A percentile compares a stretch with the other conserved stretches of the same genome.
Evolutionary conservation across 1,140 invertebrate species (phyloP).

Genomic region (Neodiprion lecontei): DNA sequence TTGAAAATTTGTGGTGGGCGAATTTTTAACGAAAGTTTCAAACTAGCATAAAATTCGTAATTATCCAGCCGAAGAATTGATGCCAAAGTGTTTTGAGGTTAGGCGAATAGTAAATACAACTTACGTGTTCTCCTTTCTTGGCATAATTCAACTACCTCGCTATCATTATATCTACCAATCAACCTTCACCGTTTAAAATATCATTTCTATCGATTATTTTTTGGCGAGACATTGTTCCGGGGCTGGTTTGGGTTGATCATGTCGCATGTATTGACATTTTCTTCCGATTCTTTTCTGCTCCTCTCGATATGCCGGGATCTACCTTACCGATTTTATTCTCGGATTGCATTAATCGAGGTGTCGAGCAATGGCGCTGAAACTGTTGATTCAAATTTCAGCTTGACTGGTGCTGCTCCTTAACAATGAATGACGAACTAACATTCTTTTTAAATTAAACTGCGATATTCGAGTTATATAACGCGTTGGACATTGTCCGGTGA

Average conservation of each 20-base stretch:
- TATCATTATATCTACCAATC: constrained; percentile 19
- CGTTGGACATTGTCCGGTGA: too few species aligned
- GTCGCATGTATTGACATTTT: background rate
- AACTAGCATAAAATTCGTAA: constrained; percentile 21
- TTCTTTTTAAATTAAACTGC: too few species aligned
- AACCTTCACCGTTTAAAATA: background rate
- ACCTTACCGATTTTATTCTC: too few species aligned
- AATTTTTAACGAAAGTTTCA: constrained; percentile 15
- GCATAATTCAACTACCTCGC: constrained; percentile 51
- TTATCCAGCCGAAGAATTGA: background rate
- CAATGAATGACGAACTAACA: too few species aligned
- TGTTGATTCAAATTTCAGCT: too few species aligned
- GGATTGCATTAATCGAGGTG: too few species aligned
- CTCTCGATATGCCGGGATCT: background rate
- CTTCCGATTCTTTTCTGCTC: background rate
- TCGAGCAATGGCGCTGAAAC: too few species aligned
- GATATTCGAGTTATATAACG: too few species aligned
- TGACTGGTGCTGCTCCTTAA: too few species aligned
- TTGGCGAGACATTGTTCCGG: background rate
- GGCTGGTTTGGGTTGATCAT: background rate
- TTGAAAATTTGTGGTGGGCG: background rate
- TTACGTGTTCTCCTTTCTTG: constrained; percentile 59
- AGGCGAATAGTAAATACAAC: constrained; percentile 19
- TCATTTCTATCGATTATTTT: background rate
- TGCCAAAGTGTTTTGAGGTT: background rate